Conservation (phyloP, 2,888 invertebrate species). For the Celastrina argiolus region DNA sequence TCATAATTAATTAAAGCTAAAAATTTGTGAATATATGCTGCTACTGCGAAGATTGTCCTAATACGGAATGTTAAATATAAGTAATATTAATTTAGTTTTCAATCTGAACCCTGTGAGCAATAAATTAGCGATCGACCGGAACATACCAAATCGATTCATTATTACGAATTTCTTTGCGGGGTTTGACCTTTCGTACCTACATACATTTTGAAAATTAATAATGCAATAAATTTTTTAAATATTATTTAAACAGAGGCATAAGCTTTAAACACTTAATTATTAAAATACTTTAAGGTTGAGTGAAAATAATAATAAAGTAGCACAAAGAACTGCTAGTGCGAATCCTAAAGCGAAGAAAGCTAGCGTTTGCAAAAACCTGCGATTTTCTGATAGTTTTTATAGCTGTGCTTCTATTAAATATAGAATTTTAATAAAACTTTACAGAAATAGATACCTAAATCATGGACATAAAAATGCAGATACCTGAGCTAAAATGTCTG, state of each 20-base stretch:
- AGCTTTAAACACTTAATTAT: no score
- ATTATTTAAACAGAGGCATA: no score
- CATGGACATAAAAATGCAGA: constrained; percentile 52
- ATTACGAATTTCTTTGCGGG: neutral
- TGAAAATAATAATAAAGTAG: no score
- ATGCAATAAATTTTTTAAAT: neutral
- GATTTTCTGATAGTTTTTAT: neutral
- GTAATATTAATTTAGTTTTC: neutral
- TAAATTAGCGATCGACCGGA: neutral
- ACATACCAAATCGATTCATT: neutral
- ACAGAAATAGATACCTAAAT: constrained; percentile 20
- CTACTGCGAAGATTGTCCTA: neutral
- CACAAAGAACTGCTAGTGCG: constrained; percentile 11
- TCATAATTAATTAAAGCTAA: neutral
- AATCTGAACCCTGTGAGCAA: neutral
- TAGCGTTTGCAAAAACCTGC: neutral
- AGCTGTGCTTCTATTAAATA: constrained; percentile 14
- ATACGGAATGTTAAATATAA: neutral
- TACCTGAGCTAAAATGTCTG: constrained; percentile 63
- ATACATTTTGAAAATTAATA: neutral
- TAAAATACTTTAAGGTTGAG: no score
- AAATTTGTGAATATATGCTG: neutral
- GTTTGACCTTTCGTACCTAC: neutral
- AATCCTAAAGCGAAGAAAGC: no score
- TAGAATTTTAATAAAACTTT: constrained; percentile 14